Conservation (phyloP, 2,888 invertebrate species). For the Parelbella ahira region DNA sequence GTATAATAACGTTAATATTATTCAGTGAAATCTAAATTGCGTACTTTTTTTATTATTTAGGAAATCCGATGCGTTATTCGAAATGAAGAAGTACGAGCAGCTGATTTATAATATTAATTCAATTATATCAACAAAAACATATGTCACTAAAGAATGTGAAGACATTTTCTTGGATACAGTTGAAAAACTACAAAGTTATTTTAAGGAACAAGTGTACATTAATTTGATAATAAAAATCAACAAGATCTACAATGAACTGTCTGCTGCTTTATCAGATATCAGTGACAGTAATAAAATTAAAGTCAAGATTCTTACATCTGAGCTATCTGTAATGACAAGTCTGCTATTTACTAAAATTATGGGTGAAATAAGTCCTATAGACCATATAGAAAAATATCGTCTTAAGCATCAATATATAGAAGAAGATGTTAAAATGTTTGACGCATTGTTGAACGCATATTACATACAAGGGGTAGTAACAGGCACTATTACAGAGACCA, state of each 20-base stretch:
- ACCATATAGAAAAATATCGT: conserved; percentile 89
- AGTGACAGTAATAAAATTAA: conserved; percentile 32
- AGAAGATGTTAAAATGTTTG: conserved; percentile 84
- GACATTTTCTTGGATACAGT: conserved; percentile 16
- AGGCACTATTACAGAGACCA: conserved; percentile 52
- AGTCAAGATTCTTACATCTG: conserved; percentile 45
- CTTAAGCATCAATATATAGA: conserved; percentile 85
- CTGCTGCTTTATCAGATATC: conserved; percentile 14
- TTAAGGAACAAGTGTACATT: conserved; percentile 37
- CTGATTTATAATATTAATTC: conserved; percentile 44
- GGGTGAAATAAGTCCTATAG: conserved; percentile 85
- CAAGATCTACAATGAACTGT: conserved; percentile 38
- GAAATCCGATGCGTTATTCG: conserved; percentile 52
- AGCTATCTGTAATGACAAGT: conserved; percentile 69
- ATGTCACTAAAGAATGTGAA: conserved; percentile 15
- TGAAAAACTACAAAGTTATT: conserved; percentile 32
- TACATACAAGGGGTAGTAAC: conserved; percentile 70
- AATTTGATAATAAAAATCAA: conserved; percentile 41
- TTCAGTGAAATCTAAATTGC: too few relatives aligned
- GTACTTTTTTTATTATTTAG: conserved; percentile 38
- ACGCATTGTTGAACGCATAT: conserved; percentile 78
- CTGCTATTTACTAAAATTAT: conserved; percentile 79
- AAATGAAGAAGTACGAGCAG: conserved; percentile 56
- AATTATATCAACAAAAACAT: conserved; percentile 32
- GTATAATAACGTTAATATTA: too few relatives aligned